These are phyloP conservation scores for Leptinotarsa undecemlineata DNA, from an alignment of 1,140 invertebrate genomes.

Conservation along the genomic window DNA sequence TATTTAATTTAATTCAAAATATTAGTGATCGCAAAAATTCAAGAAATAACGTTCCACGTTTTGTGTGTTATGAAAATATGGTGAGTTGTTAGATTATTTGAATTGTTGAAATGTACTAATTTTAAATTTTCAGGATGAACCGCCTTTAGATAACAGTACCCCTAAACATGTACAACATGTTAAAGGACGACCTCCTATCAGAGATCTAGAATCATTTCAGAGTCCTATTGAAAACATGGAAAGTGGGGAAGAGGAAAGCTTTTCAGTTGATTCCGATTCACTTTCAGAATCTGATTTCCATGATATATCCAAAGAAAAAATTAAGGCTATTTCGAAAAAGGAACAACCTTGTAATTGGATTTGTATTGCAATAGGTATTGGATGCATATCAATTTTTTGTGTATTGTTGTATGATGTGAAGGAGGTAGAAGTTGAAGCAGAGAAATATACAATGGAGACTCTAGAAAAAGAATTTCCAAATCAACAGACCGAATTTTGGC, in stretches of 20 bases:
- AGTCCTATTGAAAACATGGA: constrained; percentile 16
- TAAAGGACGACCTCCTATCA: constrained; percentile 5
- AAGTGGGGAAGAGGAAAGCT: not conserved
- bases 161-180: constrained; percentile 17
- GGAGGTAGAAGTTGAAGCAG: not conserved
- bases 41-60: no score
- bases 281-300: constrained; percentile 1
- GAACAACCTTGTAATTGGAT: not conserved
- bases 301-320: not conserved
- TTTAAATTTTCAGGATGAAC: constrained; percentile 16
- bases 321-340: not conserved
- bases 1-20: no score
- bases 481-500: constrained; percentile 41
- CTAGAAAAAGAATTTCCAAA: constrained; percentile 37
- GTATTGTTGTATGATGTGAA: constrained; percentile 5
- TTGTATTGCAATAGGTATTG: not conserved
- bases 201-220: constrained; percentile 10
- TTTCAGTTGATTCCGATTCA: not conserved
- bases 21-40: no score
- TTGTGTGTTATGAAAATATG: not conserved
- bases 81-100: not conserved
- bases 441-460: not conserved
- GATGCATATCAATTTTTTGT: not conserved
- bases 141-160: constrained; percentile 23
- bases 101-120: not conserved